phyloP scores from a whole-genome alignment of 2,888 invertebrate species.

The Drosophila basisetae region DNA sequence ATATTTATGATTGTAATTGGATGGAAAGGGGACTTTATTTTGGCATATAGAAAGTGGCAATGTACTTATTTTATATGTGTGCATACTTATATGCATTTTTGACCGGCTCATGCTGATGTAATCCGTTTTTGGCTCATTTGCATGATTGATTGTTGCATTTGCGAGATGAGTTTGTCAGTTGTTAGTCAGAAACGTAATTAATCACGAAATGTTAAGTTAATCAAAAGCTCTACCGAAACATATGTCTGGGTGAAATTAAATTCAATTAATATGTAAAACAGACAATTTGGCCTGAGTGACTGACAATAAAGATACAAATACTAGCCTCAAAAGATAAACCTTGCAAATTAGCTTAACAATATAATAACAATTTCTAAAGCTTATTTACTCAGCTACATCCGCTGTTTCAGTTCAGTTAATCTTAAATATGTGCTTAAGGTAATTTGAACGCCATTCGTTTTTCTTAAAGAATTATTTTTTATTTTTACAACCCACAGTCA shows the following conservation, averaged over 20 bases:
- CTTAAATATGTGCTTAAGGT: neutral
- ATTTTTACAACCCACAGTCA: conserved; percentile 36
- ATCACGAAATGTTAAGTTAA: conserved; percentile 15
- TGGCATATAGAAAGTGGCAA: conserved; percentile 31
- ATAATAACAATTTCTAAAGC: neutral
- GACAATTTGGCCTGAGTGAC: neutral
- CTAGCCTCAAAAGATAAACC: too few relatives aligned
- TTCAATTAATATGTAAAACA: neutral
- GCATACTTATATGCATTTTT: neutral
- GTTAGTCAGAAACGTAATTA: conserved; percentile 31
- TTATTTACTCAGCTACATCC: neutral
- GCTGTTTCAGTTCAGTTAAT: neutral
- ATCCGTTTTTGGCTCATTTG: conserved; percentile 22
- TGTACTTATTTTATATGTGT: neutral
- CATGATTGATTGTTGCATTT: conserved; percentile 33
- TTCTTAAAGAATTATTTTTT: conserved; percentile 16
- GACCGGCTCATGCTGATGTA: conserved; percentile 31
- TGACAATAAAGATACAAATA: neutral
- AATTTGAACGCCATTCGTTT: conserved; percentile 4
- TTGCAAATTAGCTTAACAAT: neutral
- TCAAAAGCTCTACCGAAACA: neutral
- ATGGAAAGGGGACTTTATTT: conserved; percentile 11
- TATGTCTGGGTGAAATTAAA: neutral
- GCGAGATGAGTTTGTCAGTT: conserved; percentile 15
- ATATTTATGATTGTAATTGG: conserved; percentile 54